Evolutionary conservation across 2,888 invertebrate genomes (phyloP), one percentile per base, ranked within the genome.

Genomic region (Zele albiditarsus): DNA sequence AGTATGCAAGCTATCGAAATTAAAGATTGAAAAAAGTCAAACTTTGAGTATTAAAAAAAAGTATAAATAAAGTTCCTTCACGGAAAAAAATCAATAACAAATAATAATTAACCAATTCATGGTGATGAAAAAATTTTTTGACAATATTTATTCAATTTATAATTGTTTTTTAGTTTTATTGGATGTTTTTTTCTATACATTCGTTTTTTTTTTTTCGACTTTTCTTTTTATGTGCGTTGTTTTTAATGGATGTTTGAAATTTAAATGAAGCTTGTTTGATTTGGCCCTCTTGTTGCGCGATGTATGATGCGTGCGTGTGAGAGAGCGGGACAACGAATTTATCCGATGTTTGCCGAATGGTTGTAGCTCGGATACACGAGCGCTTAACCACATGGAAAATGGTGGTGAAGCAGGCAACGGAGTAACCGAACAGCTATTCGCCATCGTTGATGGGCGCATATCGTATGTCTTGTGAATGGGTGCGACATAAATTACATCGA

Each of bases 381-480:
- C 77, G 74, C 73, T 78, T 80, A 77, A 79, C 80, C 84, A 84
- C 83, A 83, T 84, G 83, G 86, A 86, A 87, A 86, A 86, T 86
- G 87, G 86, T 84, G 85, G 82, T 82, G 78, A 80, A 83, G 79
- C 80, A 78, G 80, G 80, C 82, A 83, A 81, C 82, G 78, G 77
- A 83, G 81, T 80, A 79, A 84, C 79, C 83, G 77, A 82, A 82
- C 84, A 85, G 83, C 82, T 82, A 87, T 84, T 87, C 86, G 86
- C 87, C 86, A 86, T 87, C 84, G 86, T 87, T 84, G 84, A 85
- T 84, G 82, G 84, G 77, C 78, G 81, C 80, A 82, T 77, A 82
- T 80, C 78, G 81, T 80, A 73, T 73, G 74, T 81, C 74, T 74
- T 78, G 79, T 83, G 69, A 76, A 80, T 53, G 81, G 81, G 78